Evolutionary conservation across 2,113 vertebrate genomes (phyloP), one percentile per base, ranked within the genome.

Genomic region (Cepphus grylle): DNA sequence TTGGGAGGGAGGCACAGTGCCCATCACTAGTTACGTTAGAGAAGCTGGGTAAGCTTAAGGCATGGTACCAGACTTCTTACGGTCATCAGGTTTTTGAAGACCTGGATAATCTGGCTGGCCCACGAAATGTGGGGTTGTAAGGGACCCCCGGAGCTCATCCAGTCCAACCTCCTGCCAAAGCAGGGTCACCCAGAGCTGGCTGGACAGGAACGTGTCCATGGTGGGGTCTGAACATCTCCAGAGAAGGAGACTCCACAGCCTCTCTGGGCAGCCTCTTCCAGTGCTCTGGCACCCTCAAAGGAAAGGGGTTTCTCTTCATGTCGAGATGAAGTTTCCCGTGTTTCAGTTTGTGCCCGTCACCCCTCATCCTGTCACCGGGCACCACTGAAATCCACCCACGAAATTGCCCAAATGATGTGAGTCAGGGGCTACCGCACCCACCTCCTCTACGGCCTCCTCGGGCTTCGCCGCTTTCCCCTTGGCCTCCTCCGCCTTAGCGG

Each of bases 371-470:
- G 20, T 58, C 56, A 58, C 32, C 34, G 20, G 32, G 12, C 53
- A 30, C 53, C 53, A 11, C 52, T 18, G 20, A 36, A 36, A 25
- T 34, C n/a, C 58, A 38, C n/a, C 56, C 56, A 30, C 11, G 1
- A 8, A 1, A 43, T 1, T 2, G 3, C 61, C 38, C 53, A 3
- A 16, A 10, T 23, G 4, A 8, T 16, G 8, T 5, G 8, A 8
- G 17, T 4, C 2, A 19, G 13, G 6, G 40, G 6, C 15, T 5
- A 12, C 15, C 2, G 1, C 58, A 96, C 98, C 47, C 69, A 99
- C 99, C 99, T 99, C 99, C 82, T 99, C 98, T 61, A 93, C 96
- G 2, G 96, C 86, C 76, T 99, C 99, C 95, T 98, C 98, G 19
- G 96, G 58, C 79, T 98, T 99, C 7, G 58, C 93, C 43, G 98